Base-by-base conservation (phyloP, 2,888 invertebrate genomes). In the Tachystola acroxantha region DNA sequence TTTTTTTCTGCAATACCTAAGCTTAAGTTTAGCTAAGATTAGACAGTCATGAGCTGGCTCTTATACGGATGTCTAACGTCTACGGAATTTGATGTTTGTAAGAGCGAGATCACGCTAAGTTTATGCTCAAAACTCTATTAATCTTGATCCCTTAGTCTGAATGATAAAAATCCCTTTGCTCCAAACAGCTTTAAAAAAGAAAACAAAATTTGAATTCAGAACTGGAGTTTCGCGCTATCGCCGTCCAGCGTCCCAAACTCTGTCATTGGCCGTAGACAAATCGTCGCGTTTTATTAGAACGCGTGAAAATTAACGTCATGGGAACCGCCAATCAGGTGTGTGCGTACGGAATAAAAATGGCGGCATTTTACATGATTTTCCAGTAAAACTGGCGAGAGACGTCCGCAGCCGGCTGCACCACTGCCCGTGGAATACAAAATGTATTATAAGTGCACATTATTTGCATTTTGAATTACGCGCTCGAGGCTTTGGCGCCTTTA, bases 391-490 rank as follows among this genome's bases (percentile, higher is more conserved):
- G 70, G 64, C 73, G 65, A 65, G 74, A 76, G 77, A 76, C 80
- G 76, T 69, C 62, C 66, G 55, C 60, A 54, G 64, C 64, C 64
- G 67, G 63, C 64, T 72, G 75, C 73, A 69, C 56, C 53, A 58
- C 46, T 67, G 74, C 62, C 58, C 50, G 56, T 64, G 69, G 85
- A 85, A 85, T 86, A 86, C 85, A 69, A 82, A 84, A 77, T 73
- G 70, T 63, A 70, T 74, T 78, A 74, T 79, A 78, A 80, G 75
- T 80, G 79, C 80, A 75, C 60, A 73, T 64, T 75, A 86, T 85
- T 86, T 80, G 79, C 84, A 85, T 84, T 81, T 81, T 75, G 84
- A 82, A 84, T 85, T 84, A 79, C 80, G 72, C 75, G 80, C 70
- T 68, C 66, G 65, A 45, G 67, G 66, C 62, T 55, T 34, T 54